These are phyloP conservation scores for Chiridota heheva DNA, from an alignment of 35 echinoderm and acorn worm species.

Conservation along the genomic window DNA sequence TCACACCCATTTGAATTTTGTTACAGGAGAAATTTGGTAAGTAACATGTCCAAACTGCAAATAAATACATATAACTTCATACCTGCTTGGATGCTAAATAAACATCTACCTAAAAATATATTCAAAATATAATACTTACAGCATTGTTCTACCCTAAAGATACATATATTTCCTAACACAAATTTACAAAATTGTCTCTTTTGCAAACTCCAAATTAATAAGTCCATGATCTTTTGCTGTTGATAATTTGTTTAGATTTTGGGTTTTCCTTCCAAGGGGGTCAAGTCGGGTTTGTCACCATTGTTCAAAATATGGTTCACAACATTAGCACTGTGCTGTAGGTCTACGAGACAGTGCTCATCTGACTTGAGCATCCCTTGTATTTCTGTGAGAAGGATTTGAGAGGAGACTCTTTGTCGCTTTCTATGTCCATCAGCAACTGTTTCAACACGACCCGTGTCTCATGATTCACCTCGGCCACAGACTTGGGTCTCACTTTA, in stretches of 20 bases:
- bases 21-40: no score
- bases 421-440: slow-evolving; percentile 33
- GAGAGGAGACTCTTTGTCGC: slow-evolving; percentile 13
- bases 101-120: no score
- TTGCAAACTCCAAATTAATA: slow-evolving; percentile 28
- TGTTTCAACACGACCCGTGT: slow-evolving; percentile 34
- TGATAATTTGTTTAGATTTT: no score
- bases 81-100: no score
- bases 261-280: neutral
- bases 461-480: slow-evolving; percentile 39
- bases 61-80: no score
- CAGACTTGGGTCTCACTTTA: slow-evolving; percentile 30
- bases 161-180: no score
- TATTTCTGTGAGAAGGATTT: slow-evolving; percentile 29
- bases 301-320: slow-evolving; percentile 37
- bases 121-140: no score
- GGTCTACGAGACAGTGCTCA: slow-evolving; percentile 39
- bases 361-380: slow-evolving; percentile 43
- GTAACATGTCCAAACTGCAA: no score
- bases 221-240: no score
- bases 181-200: slow-evolving; percentile 50
- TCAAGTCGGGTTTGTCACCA: neutral
- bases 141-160: no score
- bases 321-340: slow-evolving; percentile 46
- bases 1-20: no score